Conservation (phyloP, 2,797 vertebrate species). For the Pipistrellus kuhlii region DNA sequence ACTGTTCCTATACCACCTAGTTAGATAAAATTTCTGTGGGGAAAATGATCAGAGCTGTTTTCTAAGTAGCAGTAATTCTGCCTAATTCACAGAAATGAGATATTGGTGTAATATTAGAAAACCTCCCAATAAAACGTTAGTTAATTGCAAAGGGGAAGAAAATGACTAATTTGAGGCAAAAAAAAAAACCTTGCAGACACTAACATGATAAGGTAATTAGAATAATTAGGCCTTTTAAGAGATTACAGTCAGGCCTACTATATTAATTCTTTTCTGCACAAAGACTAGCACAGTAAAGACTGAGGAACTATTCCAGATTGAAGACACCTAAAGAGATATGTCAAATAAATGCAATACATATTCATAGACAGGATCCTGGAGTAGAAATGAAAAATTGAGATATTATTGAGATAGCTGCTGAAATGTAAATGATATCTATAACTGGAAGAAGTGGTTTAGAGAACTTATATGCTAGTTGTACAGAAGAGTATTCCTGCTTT, state of each 20-base stretch:
- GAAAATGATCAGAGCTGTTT: not conserved
- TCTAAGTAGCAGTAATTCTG: not conserved
- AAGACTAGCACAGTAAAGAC: not conserved
- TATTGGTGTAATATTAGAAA: not conserved
- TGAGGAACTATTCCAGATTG: not conserved
- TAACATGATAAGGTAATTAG: not conserved
- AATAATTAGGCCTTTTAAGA: not conserved
- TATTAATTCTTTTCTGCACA: not conserved
- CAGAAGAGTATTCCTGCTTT: not conserved
- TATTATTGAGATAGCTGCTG: not conserved
- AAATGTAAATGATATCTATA: not conserved
- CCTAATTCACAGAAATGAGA: not conserved
- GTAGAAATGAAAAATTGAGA: slow-evolving; percentile 1
- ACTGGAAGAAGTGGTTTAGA: not conserved
- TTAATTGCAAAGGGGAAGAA: not conserved
- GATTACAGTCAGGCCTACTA: not conserved
- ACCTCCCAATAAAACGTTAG: not conserved
- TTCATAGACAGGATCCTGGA: not conserved
- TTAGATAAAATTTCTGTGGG: not conserved
- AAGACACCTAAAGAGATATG: not conserved
- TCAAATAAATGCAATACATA: not conserved
- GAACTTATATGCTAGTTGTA: not conserved
- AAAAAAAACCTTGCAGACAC: not conserved
- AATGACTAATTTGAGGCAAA: not conserved
- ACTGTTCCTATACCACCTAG: not conserved